A percentile compares a stretch with the other conserved stretches of the same genome.
Evolutionary conservation across 2,797 vertebrate species (phyloP).

Genomic region (Aphelocoma californica): DNA sequence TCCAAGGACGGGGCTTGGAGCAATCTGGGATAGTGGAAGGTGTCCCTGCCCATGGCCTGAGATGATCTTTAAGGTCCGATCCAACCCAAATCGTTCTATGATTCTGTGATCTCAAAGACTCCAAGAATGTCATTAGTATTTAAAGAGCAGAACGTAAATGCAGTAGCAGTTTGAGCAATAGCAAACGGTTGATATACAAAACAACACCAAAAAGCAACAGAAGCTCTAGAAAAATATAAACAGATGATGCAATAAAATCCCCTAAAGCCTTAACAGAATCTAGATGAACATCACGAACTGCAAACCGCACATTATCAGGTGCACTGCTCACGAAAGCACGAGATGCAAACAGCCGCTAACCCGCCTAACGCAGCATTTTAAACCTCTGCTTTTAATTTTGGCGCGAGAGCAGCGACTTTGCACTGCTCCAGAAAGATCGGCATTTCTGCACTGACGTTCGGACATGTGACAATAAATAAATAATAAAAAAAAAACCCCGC

Average conservation of each 20-base stretch:
- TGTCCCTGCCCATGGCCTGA: neutral
- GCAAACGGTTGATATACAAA: neutral
- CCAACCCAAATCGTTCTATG: neutral
- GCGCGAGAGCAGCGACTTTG: neutral
- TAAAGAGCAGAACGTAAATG: neutral
- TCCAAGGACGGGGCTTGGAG: neutral
- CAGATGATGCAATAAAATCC: neutral
- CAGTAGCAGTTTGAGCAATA: neutral
- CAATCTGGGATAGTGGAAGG: accelerated
- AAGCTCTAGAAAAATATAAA: neutral
- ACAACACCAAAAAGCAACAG: neutral
- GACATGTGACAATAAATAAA: neutral
- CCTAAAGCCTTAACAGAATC: neutral
- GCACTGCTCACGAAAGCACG: neutral
- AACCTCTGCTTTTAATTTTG: constrained; percentile 16
- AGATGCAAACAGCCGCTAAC: neutral
- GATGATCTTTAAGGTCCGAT: neutral
- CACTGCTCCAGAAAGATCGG: neutral
- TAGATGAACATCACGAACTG: accelerated
- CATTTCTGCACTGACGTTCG: neutral
- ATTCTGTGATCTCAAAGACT: neutral
- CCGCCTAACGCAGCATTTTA: neutral
- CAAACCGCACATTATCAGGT: neutral
- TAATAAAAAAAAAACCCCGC: neutral
- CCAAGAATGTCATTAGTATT: neutral